Evolutionary conservation across 2,113 vertebrate genomes (phyloP), one percentile per base, ranked within the genome.

Genomic region (Galeopterus variegatus): DNA sequence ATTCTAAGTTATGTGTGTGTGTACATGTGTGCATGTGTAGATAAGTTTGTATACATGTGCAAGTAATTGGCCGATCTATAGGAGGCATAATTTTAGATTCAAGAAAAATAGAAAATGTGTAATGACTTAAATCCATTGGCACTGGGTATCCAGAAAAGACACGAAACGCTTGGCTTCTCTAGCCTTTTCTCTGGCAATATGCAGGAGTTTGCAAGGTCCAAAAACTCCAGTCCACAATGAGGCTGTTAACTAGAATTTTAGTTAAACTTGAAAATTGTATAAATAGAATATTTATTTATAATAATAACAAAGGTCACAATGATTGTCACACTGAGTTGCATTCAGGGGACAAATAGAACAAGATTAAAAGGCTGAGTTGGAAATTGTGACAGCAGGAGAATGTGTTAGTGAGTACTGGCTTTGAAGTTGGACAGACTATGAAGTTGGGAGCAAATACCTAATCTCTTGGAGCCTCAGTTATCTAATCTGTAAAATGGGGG

Each of bases 21-120:
- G 14, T 90, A 26, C 83, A 11, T 70, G 0, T 76, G 24, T 33
- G 26, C 41, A 3, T 60, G 4, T 8, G 1, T 58, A 21, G 73
- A n/a, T 48, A 1, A 19, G 2, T 0, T 0, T 23, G 6, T 7
- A 36, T 67, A 1, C 2, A 18, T 50, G 8, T 56, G 31, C 17
- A 76, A 83, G 19, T 56, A 41, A 95, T 24, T 62, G 11, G 8
- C 23, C 12, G 58, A 17, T 76, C 6, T 85, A 6, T 33, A 54
- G 5, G 1, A 80, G 17, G 19, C 41, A n/a, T 69, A 69, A 75
- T 64, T 82, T 83, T 72, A 60, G 56, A 65, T 73, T 81, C 3
- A 50, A 65, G 56, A 58, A 79, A 87, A 83, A 89, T 26, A 87
- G 73, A 88, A 88, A 81, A 45, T 24, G 14, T 72, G 23, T 48